Conservation (phyloP, 2,797 vertebrate species). For the Xenentodon cancila region DNA sequence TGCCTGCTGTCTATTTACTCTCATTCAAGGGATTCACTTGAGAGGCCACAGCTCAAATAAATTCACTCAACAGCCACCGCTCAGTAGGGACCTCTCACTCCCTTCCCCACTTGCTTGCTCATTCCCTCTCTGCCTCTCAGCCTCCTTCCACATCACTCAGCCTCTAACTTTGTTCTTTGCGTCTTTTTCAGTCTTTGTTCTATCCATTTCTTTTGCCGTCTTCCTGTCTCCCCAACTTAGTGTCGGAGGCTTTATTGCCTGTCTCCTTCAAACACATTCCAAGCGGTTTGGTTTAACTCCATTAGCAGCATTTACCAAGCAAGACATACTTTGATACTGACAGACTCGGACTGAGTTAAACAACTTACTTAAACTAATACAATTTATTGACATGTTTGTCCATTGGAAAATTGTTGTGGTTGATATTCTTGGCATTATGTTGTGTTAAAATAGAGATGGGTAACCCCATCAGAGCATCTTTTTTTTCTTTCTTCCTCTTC, state of each 20-base stretch:
- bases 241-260: slow-evolving; percentile 10
- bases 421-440: too few species aligned
- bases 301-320: too few species aligned
- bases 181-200: slow-evolving; percentile 32
- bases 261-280: slow-evolving; percentile 29
- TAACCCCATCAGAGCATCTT: slow-evolving; percentile 13
- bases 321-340: too few species aligned
- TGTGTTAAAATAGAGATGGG: too few species aligned
- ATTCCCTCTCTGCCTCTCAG: slow-evolving; percentile 40
- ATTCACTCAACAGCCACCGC: slow-evolving; percentile 75
- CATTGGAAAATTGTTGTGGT: too few species aligned
- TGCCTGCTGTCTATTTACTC: slow-evolving; percentile 77
- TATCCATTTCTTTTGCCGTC: slow-evolving; percentile 32
- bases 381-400: too few species aligned
- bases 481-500: slow-evolving; percentile 14
- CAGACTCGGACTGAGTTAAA: too few species aligned
- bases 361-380: too few species aligned
- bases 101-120: slow-evolving; percentile 35
- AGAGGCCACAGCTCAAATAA: slow-evolving; percentile 77
- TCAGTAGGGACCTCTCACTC: slow-evolving; percentile 65
- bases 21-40: slow-evolving; percentile 76
- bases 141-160: slow-evolving; percentile 24
- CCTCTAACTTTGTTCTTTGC: slow-evolving; percentile 37
- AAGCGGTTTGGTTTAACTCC: slow-evolving; percentile 25
- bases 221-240: slow-evolving; percentile 29